A percentile compares a stretch with the other conserved stretches of the same genome.
These are phyloP conservation scores for Leptodactylus fuscus DNA, from an alignment of 2,113 vertebrate species.

Conservation along the genomic window DNA sequence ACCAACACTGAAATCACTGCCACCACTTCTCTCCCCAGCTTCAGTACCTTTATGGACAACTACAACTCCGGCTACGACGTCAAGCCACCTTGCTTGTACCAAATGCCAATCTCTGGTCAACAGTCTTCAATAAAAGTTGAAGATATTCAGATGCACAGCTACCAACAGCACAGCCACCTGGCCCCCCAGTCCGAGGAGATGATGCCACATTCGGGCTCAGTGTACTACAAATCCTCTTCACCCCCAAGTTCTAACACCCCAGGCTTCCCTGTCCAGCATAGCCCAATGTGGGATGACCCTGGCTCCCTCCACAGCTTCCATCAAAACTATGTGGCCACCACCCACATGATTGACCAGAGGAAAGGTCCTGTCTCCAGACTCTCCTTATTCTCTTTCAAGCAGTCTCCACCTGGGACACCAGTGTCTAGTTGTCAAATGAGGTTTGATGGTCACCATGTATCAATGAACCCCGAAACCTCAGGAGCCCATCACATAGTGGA, in stretches of 20 bases:
- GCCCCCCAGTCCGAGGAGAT: slow-evolving; percentile 92
- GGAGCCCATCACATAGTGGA: slow-evolving; percentile 88
- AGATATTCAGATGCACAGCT: slow-evolving; percentile 97
- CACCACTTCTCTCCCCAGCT: slow-evolving; percentile 98
- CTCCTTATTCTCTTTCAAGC: slow-evolving; percentile 97
- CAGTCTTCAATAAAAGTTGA: slow-evolving; percentile 98
- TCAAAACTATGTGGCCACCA: slow-evolving; percentile 96
- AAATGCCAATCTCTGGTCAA: slow-evolving; percentile 94
- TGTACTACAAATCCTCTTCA: slow-evolving; percentile 98
- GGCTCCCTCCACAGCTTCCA: slow-evolving; percentile 96
- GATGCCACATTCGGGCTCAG: slow-evolving; percentile 92
- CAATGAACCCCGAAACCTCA: slow-evolving; percentile 88
- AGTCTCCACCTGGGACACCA: slow-evolving; percentile 94
- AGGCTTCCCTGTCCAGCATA: slow-evolving; percentile 94
- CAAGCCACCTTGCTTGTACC: slow-evolving; percentile 98
- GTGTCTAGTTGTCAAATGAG: slow-evolving; percentile 99
- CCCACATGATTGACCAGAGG: slow-evolving; percentile 94
- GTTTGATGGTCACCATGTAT: slow-evolving; percentile 94
- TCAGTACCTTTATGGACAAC: slow-evolving; percentile 99
- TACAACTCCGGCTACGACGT: slow-evolving; percentile 98
- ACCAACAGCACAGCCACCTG: slow-evolving; percentile 92
- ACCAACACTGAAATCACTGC: slow-evolving; percentile 99
- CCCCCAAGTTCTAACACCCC: slow-evolving; percentile 89
- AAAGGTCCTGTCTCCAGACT: slow-evolving; percentile 94
- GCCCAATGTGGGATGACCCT: slow-evolving; percentile 95